Conservation (phyloP, 30 jellyfish, hydroid and myxozoan species). For the Mastigias papua region DNA sequence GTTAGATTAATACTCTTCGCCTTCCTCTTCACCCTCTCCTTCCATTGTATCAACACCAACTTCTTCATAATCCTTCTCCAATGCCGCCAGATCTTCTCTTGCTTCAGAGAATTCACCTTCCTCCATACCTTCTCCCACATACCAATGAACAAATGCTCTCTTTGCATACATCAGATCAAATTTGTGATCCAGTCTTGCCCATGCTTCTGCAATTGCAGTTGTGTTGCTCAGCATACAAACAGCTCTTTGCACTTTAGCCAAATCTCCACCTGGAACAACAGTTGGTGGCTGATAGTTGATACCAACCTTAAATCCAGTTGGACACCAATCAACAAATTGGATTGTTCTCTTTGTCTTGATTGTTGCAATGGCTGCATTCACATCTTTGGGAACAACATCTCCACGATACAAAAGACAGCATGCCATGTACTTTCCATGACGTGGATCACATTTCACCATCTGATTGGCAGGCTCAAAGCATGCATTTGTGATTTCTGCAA, state of each 20-base stretch:
- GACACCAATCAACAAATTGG: slow-evolving; percentile 99
- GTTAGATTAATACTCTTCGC: slow-evolving; percentile 81
- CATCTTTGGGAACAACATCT: slow-evolving; percentile 98
- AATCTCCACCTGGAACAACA: slow-evolving; percentile 98
- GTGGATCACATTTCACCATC: slow-evolving; percentile 97
- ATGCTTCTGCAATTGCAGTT: slow-evolving; percentile 97
- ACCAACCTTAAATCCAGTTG: slow-evolving; percentile 99
- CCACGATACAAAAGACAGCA: slow-evolving; percentile 98
- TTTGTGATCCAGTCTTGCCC: slow-evolving; percentile 98
- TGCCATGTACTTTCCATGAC: slow-evolving; percentile 98
- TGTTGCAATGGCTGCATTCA: slow-evolving; percentile 94
- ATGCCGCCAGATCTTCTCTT: slow-evolving; percentile 98
- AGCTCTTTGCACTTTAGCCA: slow-evolving; percentile 97
- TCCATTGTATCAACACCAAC: slow-evolving; percentile 94
- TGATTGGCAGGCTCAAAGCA: slow-evolving; percentile 99
- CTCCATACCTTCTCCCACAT: slow-evolving; percentile 99
- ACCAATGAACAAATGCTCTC: slow-evolving; percentile 99
- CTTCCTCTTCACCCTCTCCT: slow-evolving; percentile 91
- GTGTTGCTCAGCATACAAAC: slow-evolving; percentile 99
- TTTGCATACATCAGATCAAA: slow-evolving; percentile 95
- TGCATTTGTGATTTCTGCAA: slow-evolving; percentile 96
- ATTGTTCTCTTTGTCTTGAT: slow-evolving; percentile 97
- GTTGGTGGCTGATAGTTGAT: slow-evolving; percentile 98
- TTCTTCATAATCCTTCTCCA: slow-evolving; percentile 98
- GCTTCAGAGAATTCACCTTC: slow-evolving; percentile 99